Percentiles rank a stretch among this genome's conserved stretches.
Conservation (phyloP, 1,140 invertebrate species). For the Venturia canescens region DNA sequence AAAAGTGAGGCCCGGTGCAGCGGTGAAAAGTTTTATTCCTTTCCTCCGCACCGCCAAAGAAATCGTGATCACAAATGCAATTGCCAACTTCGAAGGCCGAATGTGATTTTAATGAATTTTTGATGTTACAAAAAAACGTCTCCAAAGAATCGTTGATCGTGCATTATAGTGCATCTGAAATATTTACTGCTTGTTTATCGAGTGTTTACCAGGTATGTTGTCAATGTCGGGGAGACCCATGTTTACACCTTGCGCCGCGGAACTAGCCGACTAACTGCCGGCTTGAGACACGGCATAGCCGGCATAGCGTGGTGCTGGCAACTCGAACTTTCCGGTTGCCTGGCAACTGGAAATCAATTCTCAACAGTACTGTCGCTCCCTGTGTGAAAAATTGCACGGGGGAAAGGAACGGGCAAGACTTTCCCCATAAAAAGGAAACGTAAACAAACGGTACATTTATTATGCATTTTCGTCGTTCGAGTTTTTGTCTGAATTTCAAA, state of each 20-base stretch:
- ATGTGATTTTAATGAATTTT: neutral
- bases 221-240: slow-evolving; percentile 70
- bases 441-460: neutral
- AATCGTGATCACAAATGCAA: neutral
- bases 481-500: neutral
- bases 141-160: neutral
- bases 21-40: slow-evolving; percentile 2
- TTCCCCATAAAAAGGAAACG: neutral
- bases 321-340: slow-evolving; percentile 64
- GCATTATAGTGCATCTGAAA: slow-evolving; percentile 25
- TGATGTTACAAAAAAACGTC: neutral
- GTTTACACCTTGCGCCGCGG: slow-evolving; percentile 61
- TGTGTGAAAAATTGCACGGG: neutral
- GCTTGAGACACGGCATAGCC: slow-evolving; percentile 57
- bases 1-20: neutral
- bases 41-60: neutral
- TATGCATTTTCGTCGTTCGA: neutral
- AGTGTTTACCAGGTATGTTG: slow-evolving; percentile 69
- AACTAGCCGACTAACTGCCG: slow-evolving; percentile 66
- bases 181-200: slow-evolving; percentile 38
- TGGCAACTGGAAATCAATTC: slow-evolving; percentile 60
- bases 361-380: slow-evolving; percentile 28
- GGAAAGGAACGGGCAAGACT: neutral
- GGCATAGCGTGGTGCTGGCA: no score
- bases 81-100: neutral